These are phyloP conservation scores for Phymastichus coffea DNA, from an alignment of 1,140 invertebrate species.

Conservation along the genomic window DNA sequence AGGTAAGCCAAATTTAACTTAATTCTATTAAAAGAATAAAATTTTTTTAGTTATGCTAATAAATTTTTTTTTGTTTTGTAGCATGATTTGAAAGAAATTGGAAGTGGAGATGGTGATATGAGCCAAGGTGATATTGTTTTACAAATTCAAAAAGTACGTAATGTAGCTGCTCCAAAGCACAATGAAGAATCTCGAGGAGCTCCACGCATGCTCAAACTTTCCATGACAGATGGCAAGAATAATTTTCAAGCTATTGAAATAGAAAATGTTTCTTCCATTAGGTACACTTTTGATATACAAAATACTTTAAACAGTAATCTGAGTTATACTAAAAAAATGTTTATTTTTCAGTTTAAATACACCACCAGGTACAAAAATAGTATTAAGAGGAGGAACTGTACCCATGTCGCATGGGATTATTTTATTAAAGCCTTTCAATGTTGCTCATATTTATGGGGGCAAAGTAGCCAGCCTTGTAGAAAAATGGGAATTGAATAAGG, in stretches of 20 bases:
- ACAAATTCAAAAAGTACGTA: constrained; percentile 85
- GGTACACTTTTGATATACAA: constrained; percentile 41
- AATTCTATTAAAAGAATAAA: background rate
- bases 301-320: background rate
- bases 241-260: constrained; percentile 76
- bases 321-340: no score
- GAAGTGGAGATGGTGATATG: constrained; percentile 63
- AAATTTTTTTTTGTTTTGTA: constrained; percentile 49
- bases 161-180: constrained; percentile 85
- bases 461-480: constrained; percentile 79
- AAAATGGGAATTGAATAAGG: constrained; percentile 85
- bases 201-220: constrained; percentile 79
- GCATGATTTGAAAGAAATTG: constrained; percentile 78
- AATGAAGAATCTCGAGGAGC: constrained; percentile 82
- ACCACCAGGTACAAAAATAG: constrained; percentile 50
- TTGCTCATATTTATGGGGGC: constrained; percentile 74
- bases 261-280: constrained; percentile 66
- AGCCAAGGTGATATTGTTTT: constrained; percentile 73
- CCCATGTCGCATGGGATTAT: constrained; percentile 67
- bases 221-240: constrained; percentile 80
- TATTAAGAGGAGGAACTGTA: constrained; percentile 52
- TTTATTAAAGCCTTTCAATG: constrained; percentile 66
- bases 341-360: constrained; percentile 50
- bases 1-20: constrained; percentile 63
- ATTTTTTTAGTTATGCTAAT: background rate